Evolutionary conservation across 1,140 invertebrate species (phyloP).

Genomic region (Copidosoma floridanum): DNA sequence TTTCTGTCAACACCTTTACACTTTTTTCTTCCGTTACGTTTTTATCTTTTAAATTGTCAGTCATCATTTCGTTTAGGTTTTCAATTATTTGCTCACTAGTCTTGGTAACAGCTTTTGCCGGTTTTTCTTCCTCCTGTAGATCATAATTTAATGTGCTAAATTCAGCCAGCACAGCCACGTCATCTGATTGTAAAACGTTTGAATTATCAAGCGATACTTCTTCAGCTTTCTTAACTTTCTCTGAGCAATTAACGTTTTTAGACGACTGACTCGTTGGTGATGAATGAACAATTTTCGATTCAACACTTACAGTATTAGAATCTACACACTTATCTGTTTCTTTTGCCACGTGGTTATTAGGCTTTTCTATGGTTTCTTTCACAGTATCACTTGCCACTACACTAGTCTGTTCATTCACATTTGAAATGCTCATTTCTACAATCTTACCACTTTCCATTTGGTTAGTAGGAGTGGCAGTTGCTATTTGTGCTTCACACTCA

Average conservation of each 20-base stretch:
- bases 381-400: too few relatives aligned
- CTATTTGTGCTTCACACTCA: not conserved
- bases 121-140: not conserved
- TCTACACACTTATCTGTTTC: not conserved
- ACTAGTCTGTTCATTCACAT: not conserved
- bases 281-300: not conserved
- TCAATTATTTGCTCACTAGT: too few relatives aligned
- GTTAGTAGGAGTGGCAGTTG: not conserved
- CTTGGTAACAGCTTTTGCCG: not conserved
- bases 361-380: not conserved
- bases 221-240: not conserved
- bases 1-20: not conserved
- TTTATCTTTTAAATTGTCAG: not conserved
- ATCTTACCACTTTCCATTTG: not conserved
- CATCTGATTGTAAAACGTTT: constrained; percentile 16
- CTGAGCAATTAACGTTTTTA: not conserved
- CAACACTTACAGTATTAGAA: not conserved
- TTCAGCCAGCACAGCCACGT: constrained; percentile 17
- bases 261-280: not conserved
- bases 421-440: not conserved
- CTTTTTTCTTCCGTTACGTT: not conserved
- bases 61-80: too few relatives aligned
- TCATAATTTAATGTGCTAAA: constrained; percentile 15
- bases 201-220: not conserved
- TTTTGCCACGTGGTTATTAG: not conserved